These are phyloP conservation scores for Drosophila equinoxialis DNA, from an alignment of 1,140 invertebrate genomes.

Conservation along the genomic window DNA sequence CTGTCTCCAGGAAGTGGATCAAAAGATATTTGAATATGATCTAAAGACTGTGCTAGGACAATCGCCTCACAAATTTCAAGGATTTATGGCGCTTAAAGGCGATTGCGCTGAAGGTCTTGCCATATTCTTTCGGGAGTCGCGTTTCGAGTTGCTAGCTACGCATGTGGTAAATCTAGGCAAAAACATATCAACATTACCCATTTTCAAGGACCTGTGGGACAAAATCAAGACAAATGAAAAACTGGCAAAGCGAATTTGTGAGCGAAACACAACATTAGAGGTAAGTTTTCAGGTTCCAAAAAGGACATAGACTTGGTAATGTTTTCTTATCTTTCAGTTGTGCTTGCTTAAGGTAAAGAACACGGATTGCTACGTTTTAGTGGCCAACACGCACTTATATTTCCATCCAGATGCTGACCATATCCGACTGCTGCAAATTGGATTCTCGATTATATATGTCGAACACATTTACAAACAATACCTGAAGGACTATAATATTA, in stretches of 20 bases:
- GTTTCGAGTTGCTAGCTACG: constrained; percentile 85
- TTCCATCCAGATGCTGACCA: constrained; percentile 95
- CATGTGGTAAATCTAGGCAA: constrained; percentile 85
- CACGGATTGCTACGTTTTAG: constrained; percentile 86
- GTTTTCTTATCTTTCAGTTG: constrained; percentile 35
- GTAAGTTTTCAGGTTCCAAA: constrained; percentile 3
- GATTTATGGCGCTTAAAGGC: constrained; percentile 89
- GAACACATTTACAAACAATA: constrained; percentile 84
- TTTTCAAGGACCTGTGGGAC: constrained; percentile 86
- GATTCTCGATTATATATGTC: constrained; percentile 86
- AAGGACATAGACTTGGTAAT: background rate
- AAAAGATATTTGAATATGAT: constrained; percentile 89
- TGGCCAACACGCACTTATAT: constrained; percentile 96
- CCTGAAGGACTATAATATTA: constrained; percentile 83
- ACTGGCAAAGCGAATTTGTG: constrained; percentile 86
- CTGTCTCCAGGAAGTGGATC: constrained; percentile 96
- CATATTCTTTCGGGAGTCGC: constrained; percentile 88
- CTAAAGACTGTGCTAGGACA: constrained; percentile 86
- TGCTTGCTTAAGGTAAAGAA: constrained; percentile 84
- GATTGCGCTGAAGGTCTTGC: constrained; percentile 91
- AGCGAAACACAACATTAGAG: constrained; percentile 87
- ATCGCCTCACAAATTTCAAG: constrained; percentile 85
- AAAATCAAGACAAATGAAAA: constrained; percentile 86
- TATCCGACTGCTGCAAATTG: constrained; percentile 91
- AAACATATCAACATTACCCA: constrained; percentile 84